Conservation (phyloP, 2,113 vertebrate species). For the Panthera leo region DNA sequence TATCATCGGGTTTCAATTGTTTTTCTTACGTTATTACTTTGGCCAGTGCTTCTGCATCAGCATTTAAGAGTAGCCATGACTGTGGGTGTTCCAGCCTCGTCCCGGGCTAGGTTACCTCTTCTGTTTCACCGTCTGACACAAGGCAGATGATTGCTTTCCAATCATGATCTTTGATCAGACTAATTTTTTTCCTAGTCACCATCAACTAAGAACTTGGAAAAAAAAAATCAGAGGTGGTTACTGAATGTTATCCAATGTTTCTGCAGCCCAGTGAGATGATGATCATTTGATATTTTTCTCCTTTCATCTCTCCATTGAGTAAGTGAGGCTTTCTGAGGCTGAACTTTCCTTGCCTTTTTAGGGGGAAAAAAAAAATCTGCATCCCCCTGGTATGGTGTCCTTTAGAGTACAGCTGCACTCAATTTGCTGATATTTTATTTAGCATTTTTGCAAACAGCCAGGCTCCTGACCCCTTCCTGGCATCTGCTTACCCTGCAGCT, state of each 20-base stretch:
- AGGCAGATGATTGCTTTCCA: background rate
- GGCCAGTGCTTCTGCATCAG: background rate
- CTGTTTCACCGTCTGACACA: accelerated
- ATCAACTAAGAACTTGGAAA: background rate
- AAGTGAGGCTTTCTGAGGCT: background rate
- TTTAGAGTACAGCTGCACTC: conserved; percentile 37
- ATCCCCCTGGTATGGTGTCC: background rate
- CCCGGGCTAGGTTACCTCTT: background rate
- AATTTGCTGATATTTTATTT: conserved; percentile 47
- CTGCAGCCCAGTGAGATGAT: background rate
- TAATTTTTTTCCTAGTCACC: background rate
- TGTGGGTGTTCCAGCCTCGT: too few species aligned
- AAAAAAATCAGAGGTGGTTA: background rate
- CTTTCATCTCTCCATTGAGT: background rate
- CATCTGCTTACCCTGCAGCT: background rate
- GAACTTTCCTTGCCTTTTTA: background rate
- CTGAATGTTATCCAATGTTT: background rate
- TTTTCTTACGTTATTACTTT: background rate
- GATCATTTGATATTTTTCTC: background rate
- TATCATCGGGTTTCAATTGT: background rate
- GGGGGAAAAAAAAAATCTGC: background rate
- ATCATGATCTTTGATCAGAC: background rate
- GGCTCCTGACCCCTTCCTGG: background rate
- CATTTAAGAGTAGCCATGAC: background rate
- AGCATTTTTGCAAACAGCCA: background rate